Evolutionary conservation across 2,797 vertebrate genomes (phyloP).

Genomic region (Todus mexicanus): DNA sequence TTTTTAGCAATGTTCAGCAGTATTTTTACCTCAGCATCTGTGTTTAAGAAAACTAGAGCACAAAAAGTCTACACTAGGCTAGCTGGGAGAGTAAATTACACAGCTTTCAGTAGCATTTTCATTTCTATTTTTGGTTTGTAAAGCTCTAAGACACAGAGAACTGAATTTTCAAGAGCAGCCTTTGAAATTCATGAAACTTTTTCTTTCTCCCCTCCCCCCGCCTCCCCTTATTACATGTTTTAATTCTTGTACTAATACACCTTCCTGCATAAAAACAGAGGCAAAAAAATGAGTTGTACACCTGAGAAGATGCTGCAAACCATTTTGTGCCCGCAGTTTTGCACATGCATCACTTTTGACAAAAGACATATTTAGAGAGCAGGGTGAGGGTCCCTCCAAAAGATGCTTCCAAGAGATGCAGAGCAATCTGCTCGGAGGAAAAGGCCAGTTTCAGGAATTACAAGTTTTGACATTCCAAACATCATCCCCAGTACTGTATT

Average conservation of each 20-base stretch:
- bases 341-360: neutral
- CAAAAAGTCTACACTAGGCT: neutral
- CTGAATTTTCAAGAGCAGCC: neutral
- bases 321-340: neutral
- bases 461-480: neutral
- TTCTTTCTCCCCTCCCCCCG: neutral
- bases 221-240: neutral
- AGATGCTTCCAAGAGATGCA: neutral
- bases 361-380: neutral
- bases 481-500: neutral
- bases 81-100: slow-evolving; percentile 1
- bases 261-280: neutral
- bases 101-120: slow-evolving; percentile 20
- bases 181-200: neutral
- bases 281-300: neutral
- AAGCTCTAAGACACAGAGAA: neutral
- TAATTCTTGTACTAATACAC: neutral
- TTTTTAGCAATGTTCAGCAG: neutral
- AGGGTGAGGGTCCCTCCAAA: neutral
- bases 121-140: slow-evolving; percentile 14
- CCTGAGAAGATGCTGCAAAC: neutral
- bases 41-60: neutral
- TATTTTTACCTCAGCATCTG: neutral
- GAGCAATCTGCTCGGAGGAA: neutral
- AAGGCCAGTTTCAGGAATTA: neutral